phyloP scores from a whole-genome alignment of 2,888 invertebrate genomes.

The Pristionchus maxplancki region DNA sequence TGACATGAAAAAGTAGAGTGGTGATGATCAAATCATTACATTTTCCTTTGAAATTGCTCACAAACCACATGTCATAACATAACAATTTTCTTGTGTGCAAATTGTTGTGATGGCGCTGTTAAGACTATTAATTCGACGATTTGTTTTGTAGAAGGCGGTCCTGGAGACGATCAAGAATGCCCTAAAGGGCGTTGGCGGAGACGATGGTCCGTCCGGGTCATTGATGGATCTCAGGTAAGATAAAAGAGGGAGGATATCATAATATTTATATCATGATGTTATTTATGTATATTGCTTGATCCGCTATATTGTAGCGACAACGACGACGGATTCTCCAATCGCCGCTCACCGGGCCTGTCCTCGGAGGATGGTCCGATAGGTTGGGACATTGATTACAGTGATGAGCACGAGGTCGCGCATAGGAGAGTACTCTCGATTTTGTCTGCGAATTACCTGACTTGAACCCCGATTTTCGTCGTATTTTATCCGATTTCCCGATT shows the following conservation, averaged over 20 bases:
- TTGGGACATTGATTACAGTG: background rate
- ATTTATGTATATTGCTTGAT: background rate
- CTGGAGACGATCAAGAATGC: conserved; percentile 61
- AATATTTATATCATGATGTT: background rate
- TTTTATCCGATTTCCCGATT: no score
- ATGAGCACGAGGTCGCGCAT: no score
- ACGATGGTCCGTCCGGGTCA: conserved; percentile 6
- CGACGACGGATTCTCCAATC: conserved; percentile 28
- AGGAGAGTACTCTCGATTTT: no score
- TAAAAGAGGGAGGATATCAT: background rate
- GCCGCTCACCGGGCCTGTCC: background rate
- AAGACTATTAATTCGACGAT: background rate
- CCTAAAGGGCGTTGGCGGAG: conserved; percentile 46
- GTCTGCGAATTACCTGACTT: no score
- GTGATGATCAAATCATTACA: no score
- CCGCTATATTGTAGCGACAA: background rate
- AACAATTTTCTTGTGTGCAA: no score
- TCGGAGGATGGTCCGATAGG: conserved; percentile 32
- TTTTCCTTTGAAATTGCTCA: no score
- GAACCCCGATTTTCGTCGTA: no score
- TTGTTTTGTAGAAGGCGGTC: conserved; percentile 38
- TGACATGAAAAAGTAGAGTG: no score
- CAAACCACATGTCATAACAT: no score
- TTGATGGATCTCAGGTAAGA: conserved; percentile 2
- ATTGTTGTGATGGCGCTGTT: no score